phyloP scores from a whole-genome alignment of 2,888 invertebrate species.

The Hymenopus coronatus region DNA sequence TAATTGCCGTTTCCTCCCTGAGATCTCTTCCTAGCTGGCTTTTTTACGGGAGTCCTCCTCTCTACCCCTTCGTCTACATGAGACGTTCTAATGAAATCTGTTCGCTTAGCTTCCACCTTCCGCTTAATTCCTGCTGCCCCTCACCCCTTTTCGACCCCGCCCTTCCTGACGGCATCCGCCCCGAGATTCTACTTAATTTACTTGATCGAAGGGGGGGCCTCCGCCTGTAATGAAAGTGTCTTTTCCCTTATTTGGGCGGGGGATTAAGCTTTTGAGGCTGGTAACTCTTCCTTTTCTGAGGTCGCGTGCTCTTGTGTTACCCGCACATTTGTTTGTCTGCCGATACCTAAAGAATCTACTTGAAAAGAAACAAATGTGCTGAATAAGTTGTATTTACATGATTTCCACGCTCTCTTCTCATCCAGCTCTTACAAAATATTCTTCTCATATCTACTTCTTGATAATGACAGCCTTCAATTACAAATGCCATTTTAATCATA shows the following conservation, averaged over 20 bases:
- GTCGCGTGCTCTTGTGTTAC: neutral
- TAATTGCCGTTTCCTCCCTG: neutral
- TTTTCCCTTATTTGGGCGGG: conserved; percentile 10
- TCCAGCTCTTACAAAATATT: no score
- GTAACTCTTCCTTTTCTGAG: neutral
- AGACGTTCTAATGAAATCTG: conserved; percentile 24
- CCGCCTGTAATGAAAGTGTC: conserved; percentile 21
- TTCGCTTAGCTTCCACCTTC: neutral
- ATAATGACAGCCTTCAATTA: no score
- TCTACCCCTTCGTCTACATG: neutral
- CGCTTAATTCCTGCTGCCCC: conserved; percentile 11
- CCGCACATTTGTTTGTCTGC: no score
- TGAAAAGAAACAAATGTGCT: no score
- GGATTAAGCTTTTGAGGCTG: neutral
- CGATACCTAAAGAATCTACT: no score
- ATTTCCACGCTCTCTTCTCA: no score
- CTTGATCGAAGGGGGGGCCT: conserved; percentile 18
- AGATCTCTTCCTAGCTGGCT: neutral
- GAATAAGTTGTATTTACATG: no score
- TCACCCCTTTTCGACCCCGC: conserved; percentile 13
- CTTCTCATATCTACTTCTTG: no score
- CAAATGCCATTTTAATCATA: no score
- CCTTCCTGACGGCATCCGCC: conserved; percentile 22
- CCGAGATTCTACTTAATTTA: conserved; percentile 23
- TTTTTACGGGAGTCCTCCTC: neutral